Conservation (phyloP, 1,140 invertebrate genomes). For the Ctenoplectra terminalis region DNA sequence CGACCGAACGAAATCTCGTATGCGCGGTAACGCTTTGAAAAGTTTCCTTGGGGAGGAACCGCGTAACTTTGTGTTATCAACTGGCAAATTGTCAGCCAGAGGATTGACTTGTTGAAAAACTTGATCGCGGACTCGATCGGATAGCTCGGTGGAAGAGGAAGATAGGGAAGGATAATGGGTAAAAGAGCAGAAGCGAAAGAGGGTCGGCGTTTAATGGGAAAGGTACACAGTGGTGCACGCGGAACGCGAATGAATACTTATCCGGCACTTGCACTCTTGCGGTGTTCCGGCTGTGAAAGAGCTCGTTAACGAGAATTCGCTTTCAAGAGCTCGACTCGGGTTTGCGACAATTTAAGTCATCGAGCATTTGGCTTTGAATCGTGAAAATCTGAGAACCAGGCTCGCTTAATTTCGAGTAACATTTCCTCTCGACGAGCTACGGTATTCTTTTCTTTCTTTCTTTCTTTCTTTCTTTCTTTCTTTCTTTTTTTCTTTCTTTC, state of each 20-base stretch:
- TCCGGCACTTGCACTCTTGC: slow-evolving; percentile 40
- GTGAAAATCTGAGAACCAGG: no score
- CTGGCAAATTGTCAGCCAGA: background rate
- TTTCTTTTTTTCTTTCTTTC: no score
- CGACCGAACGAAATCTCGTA: background rate
- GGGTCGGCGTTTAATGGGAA: background rate
- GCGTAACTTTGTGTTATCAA: background rate
- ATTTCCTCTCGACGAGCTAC: background rate
- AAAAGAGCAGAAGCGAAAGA: background rate
- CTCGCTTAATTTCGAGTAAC: no score
- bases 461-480: no score
- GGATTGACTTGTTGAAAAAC: background rate
- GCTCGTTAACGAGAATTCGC: slow-evolving; percentile 17
- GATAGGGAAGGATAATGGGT: no score
- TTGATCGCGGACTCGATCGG: no score
- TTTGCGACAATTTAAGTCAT: no score
- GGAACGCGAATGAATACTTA: slow-evolving; percentile 35
- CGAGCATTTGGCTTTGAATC: no score
- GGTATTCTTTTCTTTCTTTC: no score
- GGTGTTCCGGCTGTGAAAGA: slow-evolving; percentile 20
- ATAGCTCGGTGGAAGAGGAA: no score
- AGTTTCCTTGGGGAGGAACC: background rate
- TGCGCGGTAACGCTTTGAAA: background rate
- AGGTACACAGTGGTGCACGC: slow-evolving; percentile 24
- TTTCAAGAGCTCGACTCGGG: background rate